Percentiles rank a stretch among this genome's conserved stretches.
Conservation (phyloP, 2,113 vertebrate genomes). For the Chloroceryle aenea region DNA sequence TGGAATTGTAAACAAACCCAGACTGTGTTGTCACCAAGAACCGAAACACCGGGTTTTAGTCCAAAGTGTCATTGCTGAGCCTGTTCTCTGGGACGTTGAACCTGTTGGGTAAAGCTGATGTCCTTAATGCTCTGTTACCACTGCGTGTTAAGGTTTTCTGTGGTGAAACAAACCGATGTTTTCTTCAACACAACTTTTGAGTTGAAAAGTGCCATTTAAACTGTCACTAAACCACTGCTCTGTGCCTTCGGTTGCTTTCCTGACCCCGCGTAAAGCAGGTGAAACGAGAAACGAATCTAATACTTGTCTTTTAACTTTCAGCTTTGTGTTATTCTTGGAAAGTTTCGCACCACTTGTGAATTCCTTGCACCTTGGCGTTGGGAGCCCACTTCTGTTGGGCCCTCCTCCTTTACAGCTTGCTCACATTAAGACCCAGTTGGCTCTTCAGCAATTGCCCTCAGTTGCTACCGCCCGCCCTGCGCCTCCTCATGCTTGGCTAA, state of each 20-base stretch:
- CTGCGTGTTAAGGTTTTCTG: neutral
- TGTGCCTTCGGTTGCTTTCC: neutral
- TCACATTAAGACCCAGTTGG: slow-evolving; percentile 88
- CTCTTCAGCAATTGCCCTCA: slow-evolving; percentile 82
- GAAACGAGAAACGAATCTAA: slow-evolving; percentile 81
- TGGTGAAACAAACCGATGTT: neutral
- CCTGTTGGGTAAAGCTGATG: neutral
- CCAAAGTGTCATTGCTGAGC: neutral
- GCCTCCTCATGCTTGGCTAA: slow-evolving; percentile 80
- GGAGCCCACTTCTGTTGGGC: slow-evolving; percentile 83
- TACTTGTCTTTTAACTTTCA: slow-evolving; percentile 94
- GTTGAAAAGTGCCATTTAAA: neutral
- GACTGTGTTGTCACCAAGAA: neutral
- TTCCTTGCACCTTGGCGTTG: slow-evolving; percentile 85
- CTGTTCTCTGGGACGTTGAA: neutral
- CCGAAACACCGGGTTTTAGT: neutral
- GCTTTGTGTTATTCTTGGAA: slow-evolving; percentile 93
- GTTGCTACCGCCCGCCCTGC: slow-evolving; percentile 71
- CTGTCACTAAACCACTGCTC: neutral
- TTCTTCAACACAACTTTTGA: neutral
- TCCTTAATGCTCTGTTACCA: neutral
- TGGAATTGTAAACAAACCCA: neutral
- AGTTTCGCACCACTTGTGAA: slow-evolving; percentile 86
- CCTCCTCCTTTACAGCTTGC: slow-evolving; percentile 89
- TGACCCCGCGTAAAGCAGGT: slow-evolving; percentile 53